Conservation (phyloP, 1,140 invertebrate species). For the Metopolophium dirhodum region DNA sequence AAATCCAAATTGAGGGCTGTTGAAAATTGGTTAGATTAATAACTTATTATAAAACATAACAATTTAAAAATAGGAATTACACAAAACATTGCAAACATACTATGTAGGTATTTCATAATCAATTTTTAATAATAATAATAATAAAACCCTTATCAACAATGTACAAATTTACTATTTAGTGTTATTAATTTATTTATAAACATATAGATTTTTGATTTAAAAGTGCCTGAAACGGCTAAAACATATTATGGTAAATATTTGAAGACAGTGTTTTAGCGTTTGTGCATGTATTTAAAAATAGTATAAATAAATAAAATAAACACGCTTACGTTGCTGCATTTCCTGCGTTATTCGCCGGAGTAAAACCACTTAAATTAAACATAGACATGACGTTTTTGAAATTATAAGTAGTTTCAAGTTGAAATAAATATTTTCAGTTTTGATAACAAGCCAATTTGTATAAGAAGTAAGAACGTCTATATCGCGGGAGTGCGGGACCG, state of each 20-base stretch:
- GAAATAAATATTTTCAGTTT: not conserved
- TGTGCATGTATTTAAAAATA: not conserved
- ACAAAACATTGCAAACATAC: not conserved
- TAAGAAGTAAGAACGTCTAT: not conserved
- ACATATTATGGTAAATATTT: not conserved
- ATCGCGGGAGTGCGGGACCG: too few relatives aligned
- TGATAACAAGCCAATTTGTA: not conserved
- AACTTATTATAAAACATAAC: not conserved
- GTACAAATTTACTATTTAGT: not conserved
- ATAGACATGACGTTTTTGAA: not conserved
- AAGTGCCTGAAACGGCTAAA: not conserved
- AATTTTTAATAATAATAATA: not conserved
- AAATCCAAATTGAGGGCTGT: constrained; percentile 48
- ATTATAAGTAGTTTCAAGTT: not conserved
- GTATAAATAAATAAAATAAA: not conserved
- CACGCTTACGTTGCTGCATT: constrained; percentile 41
- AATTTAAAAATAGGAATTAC: not conserved
- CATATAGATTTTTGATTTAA: not conserved
- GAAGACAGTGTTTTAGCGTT: not conserved
- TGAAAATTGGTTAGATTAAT: not conserved
- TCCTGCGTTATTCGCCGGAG: not conserved
- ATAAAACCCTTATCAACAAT: not conserved
- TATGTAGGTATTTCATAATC: too few relatives aligned
- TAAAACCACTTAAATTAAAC: constrained; percentile 33
- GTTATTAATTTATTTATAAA: not conserved